Base-by-base conservation (phyloP, 2,888 invertebrate species). In the Synanthedon vespiformis region DNA sequence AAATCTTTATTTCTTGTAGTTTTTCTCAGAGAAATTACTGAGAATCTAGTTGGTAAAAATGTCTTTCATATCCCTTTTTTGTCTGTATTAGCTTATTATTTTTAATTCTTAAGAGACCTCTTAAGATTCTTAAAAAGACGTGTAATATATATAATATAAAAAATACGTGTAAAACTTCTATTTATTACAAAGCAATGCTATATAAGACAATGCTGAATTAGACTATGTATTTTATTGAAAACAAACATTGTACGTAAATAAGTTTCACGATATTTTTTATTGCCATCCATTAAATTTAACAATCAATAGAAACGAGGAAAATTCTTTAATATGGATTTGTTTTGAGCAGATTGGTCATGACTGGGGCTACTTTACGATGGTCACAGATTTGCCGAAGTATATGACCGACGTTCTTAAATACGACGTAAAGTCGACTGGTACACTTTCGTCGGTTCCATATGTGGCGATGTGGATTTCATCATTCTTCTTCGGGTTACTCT, bases 351-450 rank as follows among this genome's bases (percentile, higher is more conserved):
- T 90, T 57, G 91, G 91, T 3, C 92, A 92, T 70, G 91, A 92
- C 63, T 93, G 91, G 90, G 92, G 92, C 4, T 91, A 92, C 65
- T 92, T 91, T 70, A 92, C 91, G 4, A 90, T 93, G 89, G 89
- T 92, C 18, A 91, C 92, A 0, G 92, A 92, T 64, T 77, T 93
- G 11, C 92, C 92, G 0, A 91, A 90, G 57, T 92, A 92, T 72
- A 91, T 92, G 90, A 90, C 89, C 44, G 91, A 91, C 54, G 90
- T 92, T 1, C 74, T 93, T 51, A 89, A 90, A 63, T 91, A 91
- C 70, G 88, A 91, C 63, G 90, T 92, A 53, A 86, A 89, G 59
- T 77, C 90, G 62, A 91, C 92, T 54, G 91, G 92, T 2, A 74
- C 89, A 0, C 79, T 91, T 48, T 90, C 92, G 0, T 88, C 92